Percentiles rank a stretch among this genome's conserved stretches.
These are phyloP conservation scores for Heterodera carotae DNA, from an alignment of 1,140 invertebrate species.

Conservation along the genomic window DNA sequence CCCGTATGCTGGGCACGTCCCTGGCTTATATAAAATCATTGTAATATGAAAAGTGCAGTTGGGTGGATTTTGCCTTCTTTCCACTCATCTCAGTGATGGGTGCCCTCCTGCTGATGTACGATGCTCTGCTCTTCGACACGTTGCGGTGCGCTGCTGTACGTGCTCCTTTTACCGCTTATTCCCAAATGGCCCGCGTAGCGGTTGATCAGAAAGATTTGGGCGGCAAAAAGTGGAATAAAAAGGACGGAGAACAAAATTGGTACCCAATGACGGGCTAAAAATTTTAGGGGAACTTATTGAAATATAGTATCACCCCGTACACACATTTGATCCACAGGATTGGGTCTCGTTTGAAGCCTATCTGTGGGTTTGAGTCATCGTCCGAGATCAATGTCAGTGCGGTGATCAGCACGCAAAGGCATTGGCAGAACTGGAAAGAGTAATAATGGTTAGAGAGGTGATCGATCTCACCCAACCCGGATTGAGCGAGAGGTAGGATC, in stretches of 20 bases:
- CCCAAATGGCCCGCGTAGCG: constrained; percentile 32
- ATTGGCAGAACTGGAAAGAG: constrained; percentile 29
- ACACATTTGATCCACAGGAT: constrained; percentile 29
- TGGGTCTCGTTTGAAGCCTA: constrained; percentile 26
- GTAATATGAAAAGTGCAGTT: neutral
- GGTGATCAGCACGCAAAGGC: constrained; percentile 34
- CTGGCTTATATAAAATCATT: neutral
- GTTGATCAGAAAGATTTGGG: constrained; percentile 37
- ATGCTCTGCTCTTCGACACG: constrained; percentile 6
- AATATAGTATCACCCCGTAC: no score
- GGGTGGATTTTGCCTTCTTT: neutral
- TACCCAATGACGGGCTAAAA: constrained; percentile 31
- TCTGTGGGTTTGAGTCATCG: neutral
- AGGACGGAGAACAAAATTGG: constrained; percentile 31
- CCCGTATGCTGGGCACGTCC: no score
- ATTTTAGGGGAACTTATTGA: no score
- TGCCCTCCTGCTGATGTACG: neutral
- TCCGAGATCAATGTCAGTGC: constrained; percentile 19
- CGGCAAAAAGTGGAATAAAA: constrained; percentile 33
- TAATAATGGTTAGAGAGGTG: no score
- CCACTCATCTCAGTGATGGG: neutral
- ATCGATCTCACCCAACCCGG: no score
- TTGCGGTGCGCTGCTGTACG: neutral
- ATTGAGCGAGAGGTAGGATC: no score
- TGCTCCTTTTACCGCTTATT: constrained; percentile 1